Evolutionary conservation across 2,797 vertebrate species (phyloP).

Genomic region (Fringilla coelebs): DNA sequence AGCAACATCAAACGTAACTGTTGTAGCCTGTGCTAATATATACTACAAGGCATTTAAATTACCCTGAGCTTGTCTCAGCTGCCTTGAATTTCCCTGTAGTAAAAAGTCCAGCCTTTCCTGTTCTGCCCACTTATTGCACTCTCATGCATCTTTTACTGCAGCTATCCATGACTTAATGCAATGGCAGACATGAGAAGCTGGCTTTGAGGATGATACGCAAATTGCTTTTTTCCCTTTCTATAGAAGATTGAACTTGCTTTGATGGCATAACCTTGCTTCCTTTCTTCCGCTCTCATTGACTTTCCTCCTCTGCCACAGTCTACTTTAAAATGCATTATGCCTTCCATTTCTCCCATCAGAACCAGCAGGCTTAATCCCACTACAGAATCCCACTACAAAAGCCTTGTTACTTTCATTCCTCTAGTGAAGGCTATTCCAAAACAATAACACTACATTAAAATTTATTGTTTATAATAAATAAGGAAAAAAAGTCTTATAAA

Average conservation of each 20-base stretch:
- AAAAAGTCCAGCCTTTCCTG: conserved; percentile 15
- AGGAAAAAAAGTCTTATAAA: not conserved
- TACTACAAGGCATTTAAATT: not conserved
- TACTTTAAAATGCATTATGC: not conserved
- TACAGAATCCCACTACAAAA: not conserved
- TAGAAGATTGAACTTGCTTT: not conserved
- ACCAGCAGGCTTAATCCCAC: not conserved
- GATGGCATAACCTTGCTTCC: not conserved
- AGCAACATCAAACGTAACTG: not conserved
- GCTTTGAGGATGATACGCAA: not conserved
- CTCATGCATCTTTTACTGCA: not conserved
- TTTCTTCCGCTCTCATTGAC: not conserved
- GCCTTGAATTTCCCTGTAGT: not conserved
- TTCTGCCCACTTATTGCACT: not conserved
- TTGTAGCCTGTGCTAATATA: not conserved
- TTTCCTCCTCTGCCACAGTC: not conserved
- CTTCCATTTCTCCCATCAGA: not conserved
- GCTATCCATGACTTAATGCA: not conserved
- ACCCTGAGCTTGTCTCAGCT: not conserved
- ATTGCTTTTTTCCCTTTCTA: not conserved
- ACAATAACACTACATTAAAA: not conserved
- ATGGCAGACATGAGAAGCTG: not conserved
- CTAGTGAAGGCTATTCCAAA: not conserved
- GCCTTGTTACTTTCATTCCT: not conserved
- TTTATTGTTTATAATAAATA: not conserved